Conservation (phyloP, 2,888 invertebrate species). For the Drosophila meridionalis region DNA sequence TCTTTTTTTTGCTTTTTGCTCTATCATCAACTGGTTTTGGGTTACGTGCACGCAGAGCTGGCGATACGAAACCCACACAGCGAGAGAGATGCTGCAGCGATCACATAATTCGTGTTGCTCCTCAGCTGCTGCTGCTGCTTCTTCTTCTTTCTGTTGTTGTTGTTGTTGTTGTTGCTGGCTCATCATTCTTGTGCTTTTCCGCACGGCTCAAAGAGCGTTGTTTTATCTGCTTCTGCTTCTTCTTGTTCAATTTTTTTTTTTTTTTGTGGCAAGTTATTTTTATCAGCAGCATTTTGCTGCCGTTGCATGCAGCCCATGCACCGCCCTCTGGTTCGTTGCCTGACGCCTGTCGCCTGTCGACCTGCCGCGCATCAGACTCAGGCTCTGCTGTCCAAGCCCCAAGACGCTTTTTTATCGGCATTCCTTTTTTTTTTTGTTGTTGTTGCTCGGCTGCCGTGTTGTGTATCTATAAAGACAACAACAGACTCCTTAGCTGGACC, state of each 20-base stretch:
- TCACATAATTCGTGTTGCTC: conserved; percentile 75
- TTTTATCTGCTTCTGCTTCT: no score
- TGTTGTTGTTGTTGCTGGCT: conserved; percentile 52
- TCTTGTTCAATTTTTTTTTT: conserved; percentile 11
- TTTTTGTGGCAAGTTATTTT: conserved; percentile 76
- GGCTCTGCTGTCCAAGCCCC: conserved; percentile 33
- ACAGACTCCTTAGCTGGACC: conserved; percentile 48
- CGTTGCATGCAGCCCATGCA: conserved; percentile 65
- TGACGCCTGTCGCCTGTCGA: conserved; percentile 51
- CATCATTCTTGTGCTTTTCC: conserved; percentile 77
- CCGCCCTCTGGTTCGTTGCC: conserved; percentile 6
- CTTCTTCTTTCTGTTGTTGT: conserved; percentile 21
- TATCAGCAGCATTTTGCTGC: conserved; percentile 75
- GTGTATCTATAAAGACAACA: conserved; percentile 76
- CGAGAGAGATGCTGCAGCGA: conserved; percentile 61
- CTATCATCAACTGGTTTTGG: conserved; percentile 75
- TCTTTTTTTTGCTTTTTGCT: conserved; percentile 40
- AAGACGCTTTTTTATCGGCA: conserved; percentile 60
- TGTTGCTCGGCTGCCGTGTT: conserved; percentile 49
- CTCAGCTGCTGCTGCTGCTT: conserved; percentile 18
- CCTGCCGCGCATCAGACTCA: conserved; percentile 44
- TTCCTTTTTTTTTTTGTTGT: conserved; percentile 37
- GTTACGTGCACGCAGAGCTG: conserved; percentile 66
- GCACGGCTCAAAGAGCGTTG: conserved; percentile 56
- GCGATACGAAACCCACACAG: conserved; percentile 49